Percentiles rank a stretch among this genome's conserved stretches.
phyloP scores from a whole-genome alignment of 2,888 invertebrate genomes.

The Aproaerema taeniolella region DNA sequence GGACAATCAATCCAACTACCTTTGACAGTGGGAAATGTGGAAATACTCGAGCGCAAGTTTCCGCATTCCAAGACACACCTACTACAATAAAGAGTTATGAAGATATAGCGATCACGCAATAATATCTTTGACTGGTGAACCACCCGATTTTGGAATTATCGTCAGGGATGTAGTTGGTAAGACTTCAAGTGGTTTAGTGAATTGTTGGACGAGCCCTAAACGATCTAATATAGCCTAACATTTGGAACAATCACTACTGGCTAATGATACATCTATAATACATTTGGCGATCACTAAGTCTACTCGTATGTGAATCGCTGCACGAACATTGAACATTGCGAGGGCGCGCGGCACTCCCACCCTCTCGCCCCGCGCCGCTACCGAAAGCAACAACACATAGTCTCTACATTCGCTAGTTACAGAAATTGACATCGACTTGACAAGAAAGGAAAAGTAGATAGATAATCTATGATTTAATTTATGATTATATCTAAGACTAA shows the following conservation, averaged over 20 bases:
- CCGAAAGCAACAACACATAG: constrained; percentile 40
- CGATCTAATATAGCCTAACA: constrained; percentile 68
- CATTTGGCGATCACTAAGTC: constrained; percentile 74
- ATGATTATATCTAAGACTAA: constrained; percentile 56
- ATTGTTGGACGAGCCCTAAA: constrained; percentile 42
- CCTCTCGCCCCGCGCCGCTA: background rate
- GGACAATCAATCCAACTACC: background rate
- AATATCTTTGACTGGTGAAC: too few relatives aligned
- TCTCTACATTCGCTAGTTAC: constrained; percentile 46
- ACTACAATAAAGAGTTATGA: too few relatives aligned
- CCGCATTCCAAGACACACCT: too few relatives aligned
- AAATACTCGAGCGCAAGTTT: too few relatives aligned
- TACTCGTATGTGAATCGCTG: constrained; percentile 59
- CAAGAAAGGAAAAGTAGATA: constrained; percentile 45
- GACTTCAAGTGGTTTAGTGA: too few relatives aligned
- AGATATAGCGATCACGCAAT: too few relatives aligned
- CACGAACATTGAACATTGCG: constrained; percentile 35
- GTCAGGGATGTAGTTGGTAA: too few relatives aligned
- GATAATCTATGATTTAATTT: constrained; percentile 39
- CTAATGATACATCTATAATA: constrained; percentile 73
- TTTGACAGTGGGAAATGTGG: too few relatives aligned
- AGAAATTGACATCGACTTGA: constrained; percentile 57
- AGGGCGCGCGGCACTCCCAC: constrained; percentile 12
- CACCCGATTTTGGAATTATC: too few relatives aligned
- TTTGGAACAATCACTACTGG: constrained; percentile 74